Evolutionary conservation across 2,797 vertebrate species (phyloP), one percentile per base, ranked within the genome.

Genomic region (Sebastes diploproa): DNA sequence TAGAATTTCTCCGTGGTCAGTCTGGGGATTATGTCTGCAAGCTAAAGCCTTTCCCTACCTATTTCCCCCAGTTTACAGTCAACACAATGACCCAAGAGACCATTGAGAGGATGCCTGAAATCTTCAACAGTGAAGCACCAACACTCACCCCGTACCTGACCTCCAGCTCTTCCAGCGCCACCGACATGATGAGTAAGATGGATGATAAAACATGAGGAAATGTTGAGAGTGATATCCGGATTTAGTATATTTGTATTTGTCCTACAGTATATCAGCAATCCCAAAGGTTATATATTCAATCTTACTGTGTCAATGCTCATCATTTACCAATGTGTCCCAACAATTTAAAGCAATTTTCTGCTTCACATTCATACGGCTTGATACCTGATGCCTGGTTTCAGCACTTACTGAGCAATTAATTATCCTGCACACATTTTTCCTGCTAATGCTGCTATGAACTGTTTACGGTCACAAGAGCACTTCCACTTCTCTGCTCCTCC

Each of bases 31-130:
- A 66, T 75, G 9, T 73, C 77, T 68, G 38, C 27, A 50, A 42
- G 3, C 20, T 77, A 7, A 87, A 78, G 52, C 55, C 16, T 81
- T 62, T 86, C 7, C 5, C 18, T 7, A 3, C 32, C 29, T n/a
- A 30, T 76, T 46, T 80, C 61, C 88, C 72, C 75, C 91, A 98
- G 97, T 74, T 98, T 65, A 94, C 88, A 85, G 92, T 93, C 84
- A 93, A 92, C 13, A 88, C 86, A 16, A 58, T 80, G 76, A 72
- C 92, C 32, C 96, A 96, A 83, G 95, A 97, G 56, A 92, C 92
- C 2, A 16, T 80, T 16, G 94, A 96, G 73, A 96, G 85, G 76
- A 91, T 86, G 62, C 80, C 94, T 38, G 60, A 66, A 27, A 30
- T 1, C 62, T 80, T 78, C 87, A 94, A 78, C 79, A 23, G 84